Conservation (phyloP, 2,888 invertebrate genomes). For the Hecatera dysodea region DNA sequence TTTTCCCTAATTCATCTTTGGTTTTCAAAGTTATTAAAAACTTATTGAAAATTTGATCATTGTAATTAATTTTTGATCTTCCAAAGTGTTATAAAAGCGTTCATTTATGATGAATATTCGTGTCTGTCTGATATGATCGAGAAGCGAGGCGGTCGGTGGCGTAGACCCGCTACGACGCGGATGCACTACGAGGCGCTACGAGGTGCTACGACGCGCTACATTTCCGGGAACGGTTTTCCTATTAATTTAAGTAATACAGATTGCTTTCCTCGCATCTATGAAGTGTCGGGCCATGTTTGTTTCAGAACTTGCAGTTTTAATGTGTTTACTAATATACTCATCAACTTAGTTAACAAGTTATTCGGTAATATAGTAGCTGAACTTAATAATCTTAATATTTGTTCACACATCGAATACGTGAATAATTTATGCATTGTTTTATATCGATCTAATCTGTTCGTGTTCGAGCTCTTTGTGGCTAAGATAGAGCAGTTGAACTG, state of each 20-base stretch:
- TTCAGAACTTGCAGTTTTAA: neutral
- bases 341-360: neutral
- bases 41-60: constrained; percentile 7
- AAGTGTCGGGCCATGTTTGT: neutral
- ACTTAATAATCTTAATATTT: neutral
- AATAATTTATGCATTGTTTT: constrained; percentile 1
- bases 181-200: constrained; percentile 25
- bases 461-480: constrained; percentile 26
- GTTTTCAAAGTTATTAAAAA: constrained; percentile 28
- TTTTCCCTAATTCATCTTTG: constrained; percentile 3
- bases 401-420: neutral
- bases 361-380: no score
- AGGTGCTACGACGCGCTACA: constrained; percentile 13
- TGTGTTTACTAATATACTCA: neutral
- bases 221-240: neutral
- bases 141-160: neutral
- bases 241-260: constrained; percentile 6
- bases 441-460: constrained; percentile 24
- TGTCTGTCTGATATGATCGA: neutral
- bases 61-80: constrained; percentile 19
- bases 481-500: constrained; percentile 68
- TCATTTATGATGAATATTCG: constrained; percentile 15
- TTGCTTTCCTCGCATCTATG: neutral
- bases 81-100: constrained; percentile 4
- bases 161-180: constrained; percentile 4